Percentiles rank a stretch among this genome's conserved stretches.
These are phyloP conservation scores for Archips xylosteana DNA, from an alignment of 2,888 invertebrate genomes.

Conservation along the genomic window DNA sequence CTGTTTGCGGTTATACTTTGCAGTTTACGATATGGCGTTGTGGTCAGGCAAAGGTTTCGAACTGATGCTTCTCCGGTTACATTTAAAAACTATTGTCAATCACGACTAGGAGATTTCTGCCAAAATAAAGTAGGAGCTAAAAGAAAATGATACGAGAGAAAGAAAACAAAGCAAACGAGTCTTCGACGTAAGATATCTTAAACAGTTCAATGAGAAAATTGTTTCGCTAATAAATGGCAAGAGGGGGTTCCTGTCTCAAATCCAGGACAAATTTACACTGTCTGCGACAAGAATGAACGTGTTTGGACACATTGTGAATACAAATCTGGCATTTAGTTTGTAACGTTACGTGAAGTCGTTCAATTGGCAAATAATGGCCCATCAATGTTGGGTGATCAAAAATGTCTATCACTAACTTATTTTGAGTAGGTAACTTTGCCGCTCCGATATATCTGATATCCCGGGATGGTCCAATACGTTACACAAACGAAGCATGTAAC, in stretches of 20 bases:
- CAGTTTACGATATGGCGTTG: slow-evolving; percentile 7
- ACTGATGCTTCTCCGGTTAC: background rate
- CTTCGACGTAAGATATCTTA: slow-evolving; percentile 37
- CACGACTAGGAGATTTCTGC: too few species aligned
- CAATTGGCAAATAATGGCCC: background rate
- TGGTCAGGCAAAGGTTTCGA: background rate
- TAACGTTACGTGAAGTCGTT: slow-evolving; percentile 11
- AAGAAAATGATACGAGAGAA: background rate
- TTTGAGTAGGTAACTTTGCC: background rate
- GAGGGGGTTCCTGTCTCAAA: slow-evolving; percentile 46
- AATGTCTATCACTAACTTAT: background rate
- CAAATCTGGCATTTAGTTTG: slow-evolving; percentile 18
- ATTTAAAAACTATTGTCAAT: too few species aligned
- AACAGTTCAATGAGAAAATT: slow-evolving; percentile 51
- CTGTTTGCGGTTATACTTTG: slow-evolving; percentile 17
- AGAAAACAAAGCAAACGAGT: slow-evolving; percentile 1
- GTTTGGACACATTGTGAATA: slow-evolving; percentile 49
- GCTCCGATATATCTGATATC: background rate
- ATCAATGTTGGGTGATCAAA: too few species aligned
- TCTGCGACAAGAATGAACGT: slow-evolving; percentile 48
- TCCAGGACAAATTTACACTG: slow-evolving; percentile 44
- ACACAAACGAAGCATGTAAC: slow-evolving; percentile 7
- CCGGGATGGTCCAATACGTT: background rate
- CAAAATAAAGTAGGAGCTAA: too few species aligned
- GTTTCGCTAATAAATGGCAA: slow-evolving; percentile 47